Conservation (phyloP, 2,888 invertebrate species). For the Drosophila sordidapex region DNA sequence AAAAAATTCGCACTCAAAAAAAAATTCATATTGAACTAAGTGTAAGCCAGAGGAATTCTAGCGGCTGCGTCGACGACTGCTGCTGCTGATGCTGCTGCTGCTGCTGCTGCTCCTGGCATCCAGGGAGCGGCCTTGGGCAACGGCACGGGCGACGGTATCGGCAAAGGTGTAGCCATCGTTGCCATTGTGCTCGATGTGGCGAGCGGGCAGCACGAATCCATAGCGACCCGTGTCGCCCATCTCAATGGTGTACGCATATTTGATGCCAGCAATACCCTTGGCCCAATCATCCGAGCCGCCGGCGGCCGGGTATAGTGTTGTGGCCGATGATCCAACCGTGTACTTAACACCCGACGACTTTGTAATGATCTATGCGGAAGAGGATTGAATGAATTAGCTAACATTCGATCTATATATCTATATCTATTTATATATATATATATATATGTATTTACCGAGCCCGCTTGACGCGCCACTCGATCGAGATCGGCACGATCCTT, state of each 20-base stretch:
- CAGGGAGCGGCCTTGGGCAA: constrained; percentile 75
- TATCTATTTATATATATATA: constrained; percentile 65
- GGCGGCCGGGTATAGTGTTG: constrained; percentile 91
- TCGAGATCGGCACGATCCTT: constrained; percentile 90
- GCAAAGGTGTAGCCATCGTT: constrained; percentile 91
- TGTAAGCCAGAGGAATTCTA: constrained; percentile 30
- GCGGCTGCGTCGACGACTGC: constrained; percentile 61
- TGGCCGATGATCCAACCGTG: constrained; percentile 91
- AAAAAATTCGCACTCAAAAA: constrained; percentile 29
- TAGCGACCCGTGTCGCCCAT: constrained; percentile 93
- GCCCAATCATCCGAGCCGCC: constrained; percentile 97
- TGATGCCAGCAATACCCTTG: constrained; percentile 91
- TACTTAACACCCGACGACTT: constrained; percentile 86
- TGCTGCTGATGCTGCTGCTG: constrained; percentile 35
- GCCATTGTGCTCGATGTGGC: constrained; percentile 90
- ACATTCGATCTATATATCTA: neutral
- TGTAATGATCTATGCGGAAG: constrained; percentile 72
- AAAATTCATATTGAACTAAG: constrained; percentile 56
- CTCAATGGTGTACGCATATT: constrained; percentile 96
- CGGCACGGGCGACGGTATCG: constrained; percentile 87
- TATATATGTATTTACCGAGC: constrained; percentile 85
- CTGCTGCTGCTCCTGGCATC: constrained; percentile 54
- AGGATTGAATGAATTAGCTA: neutral
- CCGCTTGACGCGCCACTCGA: constrained; percentile 89
- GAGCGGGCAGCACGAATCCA: constrained; percentile 94